Evolutionary conservation across 2,797 vertebrate species (phyloP), one percentile per base, ranked within the genome.

Genomic region (Lagodon rhomboides): DNA sequence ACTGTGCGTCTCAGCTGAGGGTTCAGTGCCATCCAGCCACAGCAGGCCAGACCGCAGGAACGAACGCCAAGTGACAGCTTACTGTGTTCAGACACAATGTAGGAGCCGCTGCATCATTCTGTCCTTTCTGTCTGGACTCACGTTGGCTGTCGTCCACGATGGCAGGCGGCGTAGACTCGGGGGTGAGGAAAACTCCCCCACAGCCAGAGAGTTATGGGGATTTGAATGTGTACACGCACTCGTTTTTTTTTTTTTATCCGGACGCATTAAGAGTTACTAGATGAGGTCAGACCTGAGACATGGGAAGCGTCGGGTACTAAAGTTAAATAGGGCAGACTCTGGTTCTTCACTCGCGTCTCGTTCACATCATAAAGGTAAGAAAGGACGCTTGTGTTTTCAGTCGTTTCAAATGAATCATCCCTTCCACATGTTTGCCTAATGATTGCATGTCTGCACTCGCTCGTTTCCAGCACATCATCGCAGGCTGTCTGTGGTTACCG

Each of bases 351-450:
- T 79, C 68, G 1, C 30, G 30, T 34, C 55, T 69, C 70, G 49
- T 74, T 81, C 68, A 54, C 25, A 68, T 82, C 60, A 80, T 80
- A 60, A 88, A 86, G 76, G 87, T 89, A 89, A 90, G 71, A 89
- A 84, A 87, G 75, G 61, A 55, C 46, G 76, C 77, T 50, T 83
- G 61, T 93, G 86, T 89, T 87, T 85, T 74, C 69, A 70, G 43
- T 86, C 75, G 0, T 84, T 82, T 87, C 51, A 89, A 85, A 94
- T 93, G 92, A 94, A 91, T 94, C 91, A 94, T 92, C 90, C 75
- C 89, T 91, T 94, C 93, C 93, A 91, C 87, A 89, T 91, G 90
- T 92, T 93, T 93, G 81, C 84, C 75, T 93, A 93, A 91, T 94
- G 91, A 93, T 77, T 84, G 85, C 91, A 94, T 89, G 93, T 94